A percentile compares a stretch with the other conserved stretches of the same genome.
These are phyloP conservation scores for Anoncus sp. DNA, from an alignment of 2,888 invertebrate species.

Conservation along the genomic window DNA sequence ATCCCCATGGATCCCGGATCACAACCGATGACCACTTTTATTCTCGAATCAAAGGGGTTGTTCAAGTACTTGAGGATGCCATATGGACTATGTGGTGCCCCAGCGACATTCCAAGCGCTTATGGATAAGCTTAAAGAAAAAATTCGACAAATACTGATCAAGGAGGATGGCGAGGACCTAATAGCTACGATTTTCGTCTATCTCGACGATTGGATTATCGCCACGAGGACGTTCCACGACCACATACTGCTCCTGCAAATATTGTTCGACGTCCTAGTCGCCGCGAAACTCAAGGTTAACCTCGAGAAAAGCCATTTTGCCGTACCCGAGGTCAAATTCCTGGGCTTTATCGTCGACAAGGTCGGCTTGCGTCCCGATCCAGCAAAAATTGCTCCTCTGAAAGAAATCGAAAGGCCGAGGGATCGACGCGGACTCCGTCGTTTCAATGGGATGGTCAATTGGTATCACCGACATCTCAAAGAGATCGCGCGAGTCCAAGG, in stretches of 20 bases:
- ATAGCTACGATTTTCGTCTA: too few relatives aligned
- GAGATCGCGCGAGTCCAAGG: constrained; percentile 25
- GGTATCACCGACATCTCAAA: constrained; percentile 10
- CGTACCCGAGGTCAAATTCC: too few relatives aligned
- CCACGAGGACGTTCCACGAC: constrained; percentile 24
- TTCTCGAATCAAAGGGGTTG: constrained; percentile 70
- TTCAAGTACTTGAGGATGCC: constrained; percentile 74
- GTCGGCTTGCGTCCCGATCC: too few relatives aligned
- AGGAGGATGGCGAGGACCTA: too few relatives aligned
- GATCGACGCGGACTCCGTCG: background rate
- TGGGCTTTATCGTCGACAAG: too few relatives aligned
- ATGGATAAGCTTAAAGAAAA: too few relatives aligned
- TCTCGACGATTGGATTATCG: constrained; percentile 12
- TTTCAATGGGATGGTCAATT: constrained; percentile 6
- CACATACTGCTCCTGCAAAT: too few relatives aligned
- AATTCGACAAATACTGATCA: too few relatives aligned
- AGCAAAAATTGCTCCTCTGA: too few relatives aligned
- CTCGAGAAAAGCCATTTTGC: too few relatives aligned
- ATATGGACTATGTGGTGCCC: constrained; percentile 70
- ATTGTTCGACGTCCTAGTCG: too few relatives aligned
- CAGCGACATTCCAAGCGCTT: constrained; percentile 71
- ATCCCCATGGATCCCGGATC: constrained; percentile 66
- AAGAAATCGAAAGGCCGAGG: background rate
- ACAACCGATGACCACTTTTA: constrained; percentile 72
- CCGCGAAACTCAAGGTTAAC: too few relatives aligned